Base-by-base conservation (phyloP, 2,113 vertebrate genomes). In the Panthera leo region DNA sequence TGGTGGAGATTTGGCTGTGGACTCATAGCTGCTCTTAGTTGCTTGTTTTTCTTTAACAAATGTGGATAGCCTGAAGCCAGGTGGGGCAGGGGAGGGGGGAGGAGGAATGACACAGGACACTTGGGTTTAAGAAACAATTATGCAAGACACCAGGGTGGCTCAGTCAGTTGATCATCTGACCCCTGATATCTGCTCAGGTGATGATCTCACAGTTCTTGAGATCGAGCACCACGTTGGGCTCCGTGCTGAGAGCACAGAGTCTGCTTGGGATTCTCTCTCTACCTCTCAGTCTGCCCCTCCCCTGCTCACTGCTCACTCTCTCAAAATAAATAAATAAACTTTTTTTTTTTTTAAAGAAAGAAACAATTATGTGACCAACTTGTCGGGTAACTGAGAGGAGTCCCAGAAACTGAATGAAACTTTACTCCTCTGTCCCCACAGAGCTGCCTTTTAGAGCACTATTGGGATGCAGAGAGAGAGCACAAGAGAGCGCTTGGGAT, bases 1-100 rank as follows among this genome's bases (percentile, higher is more conserved):
- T 10, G 5, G 27, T 34, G 29, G 36, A 87, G 75, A 1, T 82
- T 80, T 86, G 73, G 58, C 82, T 68, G n/a, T 4, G 5, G 42
- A 58, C 7, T 0, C n/a, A 23, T 0, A 42, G 75, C 80, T 68
- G 53, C 3, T 14, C 39, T 48, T 8, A 1, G 29, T 85, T 85
- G n/a, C 85, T 71, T 85, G 25, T 63, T 92, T 89, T 95, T 88
- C 29, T 91, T 67, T 42, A 76, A n/a, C 39, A 92, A 61, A 90
- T 13, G 1, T 61, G 36, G 89, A 63, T 87, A 96, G 23, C 75
- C 80, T 84, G 27, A 84, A 85, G 55, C 71, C 18, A 55, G 27
- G 34, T 5, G 31, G 0, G 19, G 36, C 6, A 11, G 45, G 15
- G 58, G 21, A 61, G 14, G 21, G 58, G 21, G 58, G 58, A 25